phyloP scores from a whole-genome alignment of 2,888 invertebrate species.

The Drosophila ochracea region DNA sequence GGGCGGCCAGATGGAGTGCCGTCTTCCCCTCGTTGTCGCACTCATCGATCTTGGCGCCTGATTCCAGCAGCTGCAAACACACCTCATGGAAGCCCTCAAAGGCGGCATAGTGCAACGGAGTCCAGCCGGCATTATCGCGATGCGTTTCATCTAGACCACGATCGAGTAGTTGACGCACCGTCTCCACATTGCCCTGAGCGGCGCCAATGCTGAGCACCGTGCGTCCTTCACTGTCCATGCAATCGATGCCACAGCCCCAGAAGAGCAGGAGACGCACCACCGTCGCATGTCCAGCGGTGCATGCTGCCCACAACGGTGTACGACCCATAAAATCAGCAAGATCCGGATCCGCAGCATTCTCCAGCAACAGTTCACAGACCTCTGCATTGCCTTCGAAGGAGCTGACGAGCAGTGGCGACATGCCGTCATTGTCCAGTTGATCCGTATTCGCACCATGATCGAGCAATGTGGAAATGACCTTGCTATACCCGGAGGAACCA shows the following conservation, averaged over 20 bases:
- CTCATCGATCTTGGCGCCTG: conserved; percentile 94
- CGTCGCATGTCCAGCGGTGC: conserved; percentile 95
- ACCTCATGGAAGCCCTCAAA: conserved; percentile 90
- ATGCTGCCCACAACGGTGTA: conserved; percentile 96
- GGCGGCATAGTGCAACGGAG: conserved; percentile 97
- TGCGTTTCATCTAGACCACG: conserved; percentile 94
- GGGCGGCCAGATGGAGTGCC: conserved; percentile 94
- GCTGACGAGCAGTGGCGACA: conserved; percentile 94
- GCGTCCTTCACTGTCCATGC: conserved; percentile 96
- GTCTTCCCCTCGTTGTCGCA: conserved; percentile 96
- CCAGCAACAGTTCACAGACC: conserved; percentile 95
- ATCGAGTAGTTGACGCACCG: conserved; percentile 95
- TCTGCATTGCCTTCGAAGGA: conserved; percentile 97
- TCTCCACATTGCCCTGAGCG: conserved; percentile 94
- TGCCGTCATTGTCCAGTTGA: conserved; percentile 93
- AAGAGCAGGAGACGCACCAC: conserved; percentile 94
- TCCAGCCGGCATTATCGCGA: conserved; percentile 98
- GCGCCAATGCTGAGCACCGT: conserved; percentile 95
- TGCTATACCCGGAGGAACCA: conserved; percentile 90
- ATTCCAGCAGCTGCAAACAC: conserved; percentile 88
- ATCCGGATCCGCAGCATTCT: conserved; percentile 97
- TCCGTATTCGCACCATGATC: conserved; percentile 94
- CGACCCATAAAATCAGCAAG: conserved; percentile 92
- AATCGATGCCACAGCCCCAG: conserved; percentile 98
- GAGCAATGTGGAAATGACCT: conserved; percentile 89